Conservation (phyloP, 35 echinoderm and acorn worm genomes). For the Heliocidaris erythrogramma region DNA sequence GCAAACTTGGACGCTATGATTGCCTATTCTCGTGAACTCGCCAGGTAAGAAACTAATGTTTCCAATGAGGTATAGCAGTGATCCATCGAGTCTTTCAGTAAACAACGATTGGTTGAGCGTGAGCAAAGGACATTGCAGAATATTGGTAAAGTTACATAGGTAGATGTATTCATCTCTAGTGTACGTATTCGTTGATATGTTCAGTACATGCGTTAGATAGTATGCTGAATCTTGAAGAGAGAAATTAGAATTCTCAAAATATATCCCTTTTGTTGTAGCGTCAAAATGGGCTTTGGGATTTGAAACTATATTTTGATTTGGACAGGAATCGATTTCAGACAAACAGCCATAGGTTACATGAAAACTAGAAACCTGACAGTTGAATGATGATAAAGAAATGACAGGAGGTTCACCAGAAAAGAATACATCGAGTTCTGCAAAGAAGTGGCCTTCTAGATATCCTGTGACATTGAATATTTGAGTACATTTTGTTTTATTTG, state of each 20-base stretch:
- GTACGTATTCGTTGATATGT: neutral
- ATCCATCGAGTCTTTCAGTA: neutral
- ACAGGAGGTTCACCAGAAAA: neutral
- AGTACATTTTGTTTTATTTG: neutral
- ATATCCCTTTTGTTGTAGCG: neutral
- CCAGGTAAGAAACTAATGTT: neutral
- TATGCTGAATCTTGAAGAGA: neutral
- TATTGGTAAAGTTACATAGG: neutral
- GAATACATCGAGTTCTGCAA: neutral
- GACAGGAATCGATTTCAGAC: neutral
- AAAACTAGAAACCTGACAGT: neutral
- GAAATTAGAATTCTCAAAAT: neutral
- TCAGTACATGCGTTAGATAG: neutral
- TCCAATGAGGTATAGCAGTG: neutral
- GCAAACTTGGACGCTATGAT: neutral
- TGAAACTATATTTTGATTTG: neutral
- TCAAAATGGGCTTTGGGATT: neutral
- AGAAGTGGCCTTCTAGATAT: neutral
- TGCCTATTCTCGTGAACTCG: neutral
- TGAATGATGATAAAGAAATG: neutral
- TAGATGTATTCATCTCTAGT: neutral
- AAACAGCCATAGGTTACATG: neutral
- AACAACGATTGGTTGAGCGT: neutral
- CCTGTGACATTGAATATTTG: neutral
- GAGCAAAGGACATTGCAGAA: neutral